Conservation (phyloP, 2,888 invertebrate species). For the Papilio protenor region DNA sequence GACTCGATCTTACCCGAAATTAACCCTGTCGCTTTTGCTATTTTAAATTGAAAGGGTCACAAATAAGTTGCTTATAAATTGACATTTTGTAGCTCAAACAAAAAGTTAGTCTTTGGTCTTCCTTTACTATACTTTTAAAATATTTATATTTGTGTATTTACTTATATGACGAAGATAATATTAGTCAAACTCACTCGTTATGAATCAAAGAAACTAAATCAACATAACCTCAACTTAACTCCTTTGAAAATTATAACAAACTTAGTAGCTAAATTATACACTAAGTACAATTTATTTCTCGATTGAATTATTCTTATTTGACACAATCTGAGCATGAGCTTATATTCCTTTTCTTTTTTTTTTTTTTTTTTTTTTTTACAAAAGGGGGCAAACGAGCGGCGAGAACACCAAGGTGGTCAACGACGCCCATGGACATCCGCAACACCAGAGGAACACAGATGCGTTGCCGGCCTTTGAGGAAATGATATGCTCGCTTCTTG, state of each 20-base stretch:
- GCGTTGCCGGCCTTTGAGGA: no score
- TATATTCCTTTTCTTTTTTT: no score
- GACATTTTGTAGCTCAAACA: neutral
- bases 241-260: neutral
- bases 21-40: neutral
- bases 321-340: neutral
- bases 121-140: neutral
- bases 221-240: neutral
- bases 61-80: neutral
- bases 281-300: neutral
- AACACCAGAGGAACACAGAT: no score
- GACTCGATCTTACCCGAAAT: conserved; percentile 1
- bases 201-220: conserved; percentile 8
- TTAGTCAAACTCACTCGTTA: neutral
- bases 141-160: neutral
- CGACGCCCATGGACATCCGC: no score
- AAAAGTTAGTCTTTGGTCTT: neutral
- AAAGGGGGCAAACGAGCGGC: no score
- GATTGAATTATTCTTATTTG: neutral
- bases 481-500: no score
- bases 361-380: no score
- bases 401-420: no score
- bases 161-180: neutral
- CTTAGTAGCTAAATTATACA: neutral
- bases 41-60: neutral